phyloP scores from a whole-genome alignment of 2,113 vertebrate species.

The Clarias gariepinus region DNA sequence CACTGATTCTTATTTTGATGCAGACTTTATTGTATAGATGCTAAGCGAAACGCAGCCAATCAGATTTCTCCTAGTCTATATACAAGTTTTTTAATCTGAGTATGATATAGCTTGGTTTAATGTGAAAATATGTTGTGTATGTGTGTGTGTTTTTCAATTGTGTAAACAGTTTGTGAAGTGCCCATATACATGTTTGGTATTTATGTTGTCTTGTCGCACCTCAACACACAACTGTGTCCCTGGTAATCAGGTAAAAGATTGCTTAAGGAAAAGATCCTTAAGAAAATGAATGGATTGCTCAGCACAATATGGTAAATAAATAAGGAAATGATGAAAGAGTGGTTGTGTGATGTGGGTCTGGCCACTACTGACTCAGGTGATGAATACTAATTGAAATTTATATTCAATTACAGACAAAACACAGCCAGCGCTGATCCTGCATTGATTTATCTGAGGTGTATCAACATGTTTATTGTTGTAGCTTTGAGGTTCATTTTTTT shows the following conservation, averaged over 20 bases:
- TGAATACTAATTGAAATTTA: background rate
- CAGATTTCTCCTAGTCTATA: slow-evolving; percentile 22
- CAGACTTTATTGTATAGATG: slow-evolving; percentile 33
- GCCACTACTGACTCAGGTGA: slow-evolving; percentile 35
- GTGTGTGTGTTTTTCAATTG: slow-evolving; percentile 51
- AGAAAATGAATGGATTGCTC: slow-evolving; percentile 45
- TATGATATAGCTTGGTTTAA: slow-evolving; percentile 54
- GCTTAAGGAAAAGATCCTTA: slow-evolving; percentile 57
- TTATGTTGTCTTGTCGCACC: slow-evolving; percentile 9
- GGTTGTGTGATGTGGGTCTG: background rate
- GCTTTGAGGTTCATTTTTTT: background rate
- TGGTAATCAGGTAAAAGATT: slow-evolving; percentile 64
- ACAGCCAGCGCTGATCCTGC: background rate
- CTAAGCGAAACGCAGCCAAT: slow-evolving; percentile 16
- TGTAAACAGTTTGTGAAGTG: slow-evolving; percentile 53
- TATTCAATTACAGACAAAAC: background rate
- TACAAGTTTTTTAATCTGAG: slow-evolving; percentile 46
- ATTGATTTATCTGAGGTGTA: background rate
- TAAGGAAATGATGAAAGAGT: background rate
- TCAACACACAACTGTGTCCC: slow-evolving; percentile 48
- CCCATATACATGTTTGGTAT: slow-evolving; percentile 55
- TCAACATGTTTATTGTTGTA: background rate
- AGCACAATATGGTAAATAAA: background rate
- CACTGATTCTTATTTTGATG: slow-evolving; percentile 61
- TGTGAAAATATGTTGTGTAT: slow-evolving; percentile 60